Conservation (phyloP, 2,888 invertebrate species). For the Tiliacea citrago region DNA sequence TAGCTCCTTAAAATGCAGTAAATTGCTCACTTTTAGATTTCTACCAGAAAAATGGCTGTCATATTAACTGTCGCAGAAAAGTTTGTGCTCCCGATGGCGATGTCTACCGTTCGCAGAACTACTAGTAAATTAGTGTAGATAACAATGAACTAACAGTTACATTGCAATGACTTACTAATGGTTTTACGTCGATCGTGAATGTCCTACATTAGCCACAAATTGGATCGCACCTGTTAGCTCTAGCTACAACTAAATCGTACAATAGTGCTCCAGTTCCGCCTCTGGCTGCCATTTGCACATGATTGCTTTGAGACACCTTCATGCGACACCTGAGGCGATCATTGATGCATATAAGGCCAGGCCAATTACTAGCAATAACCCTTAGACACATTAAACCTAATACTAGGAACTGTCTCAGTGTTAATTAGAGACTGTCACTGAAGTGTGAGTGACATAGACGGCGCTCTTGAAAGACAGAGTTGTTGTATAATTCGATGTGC, state of each 20-base stretch:
- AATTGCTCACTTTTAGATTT: too few species aligned
- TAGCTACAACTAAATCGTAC: slow-evolving; percentile 44
- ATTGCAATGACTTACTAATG: not conserved
- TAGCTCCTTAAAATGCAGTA: too few species aligned
- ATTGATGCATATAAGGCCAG: slow-evolving; percentile 38
- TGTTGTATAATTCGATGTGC: too few species aligned
- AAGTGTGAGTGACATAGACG: not conserved
- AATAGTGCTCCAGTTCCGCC: slow-evolving; percentile 55
- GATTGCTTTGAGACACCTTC: slow-evolving; percentile 52
- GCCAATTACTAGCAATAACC: slow-evolving; percentile 18
- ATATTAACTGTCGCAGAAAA: too few species aligned
- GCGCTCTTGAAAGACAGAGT: too few species aligned
- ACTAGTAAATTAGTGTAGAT: too few species aligned
- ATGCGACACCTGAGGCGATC: slow-evolving; percentile 46
- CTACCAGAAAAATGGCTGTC: too few species aligned
- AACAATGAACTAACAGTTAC: not conserved
- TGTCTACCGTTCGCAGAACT: too few species aligned
- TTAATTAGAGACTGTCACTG: not conserved
- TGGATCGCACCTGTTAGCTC: slow-evolving; percentile 46
- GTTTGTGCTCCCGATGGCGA: too few species aligned
- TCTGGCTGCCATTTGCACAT: slow-evolving; percentile 54
- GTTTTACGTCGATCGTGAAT: not conserved
- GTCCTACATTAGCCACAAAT: slow-evolving; percentile 45
- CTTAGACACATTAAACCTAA: not conserved
- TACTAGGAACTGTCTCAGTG: not conserved